phyloP scores from a whole-genome alignment of 2,797 vertebrate species.

The Syndactyla subalaris region DNA sequence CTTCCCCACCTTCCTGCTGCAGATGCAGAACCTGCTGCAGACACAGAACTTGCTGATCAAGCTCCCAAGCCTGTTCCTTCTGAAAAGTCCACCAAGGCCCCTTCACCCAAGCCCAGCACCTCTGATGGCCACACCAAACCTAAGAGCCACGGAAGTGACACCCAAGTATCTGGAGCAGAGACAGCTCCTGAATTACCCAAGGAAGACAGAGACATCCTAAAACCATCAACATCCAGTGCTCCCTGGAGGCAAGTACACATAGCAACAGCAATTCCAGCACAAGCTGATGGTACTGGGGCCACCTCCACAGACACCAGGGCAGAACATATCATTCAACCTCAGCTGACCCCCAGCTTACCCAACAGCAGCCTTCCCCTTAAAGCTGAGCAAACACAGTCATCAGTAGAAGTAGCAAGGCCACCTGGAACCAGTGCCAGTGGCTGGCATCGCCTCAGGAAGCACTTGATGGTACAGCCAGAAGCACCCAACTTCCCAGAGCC shows the following conservation, averaged over 20 bases:
- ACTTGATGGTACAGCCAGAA: conserved; percentile 85
- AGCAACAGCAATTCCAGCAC: not conserved
- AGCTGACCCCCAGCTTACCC: not conserved
- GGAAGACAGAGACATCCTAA: not conserved
- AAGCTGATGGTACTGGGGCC: not conserved
- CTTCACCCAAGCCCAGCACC: not conserved
- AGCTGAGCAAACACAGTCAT: not conserved
- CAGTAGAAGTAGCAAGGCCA: not conserved
- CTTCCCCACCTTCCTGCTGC: not conserved
- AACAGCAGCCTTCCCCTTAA: not conserved
- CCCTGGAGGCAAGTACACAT: not conserved
- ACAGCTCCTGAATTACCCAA: not conserved
- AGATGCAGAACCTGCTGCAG: not conserved
- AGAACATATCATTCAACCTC: not conserved
- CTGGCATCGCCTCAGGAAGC: conserved; percentile 90
- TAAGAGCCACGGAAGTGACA: not conserved
- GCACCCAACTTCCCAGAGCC: conserved; percentile 66
- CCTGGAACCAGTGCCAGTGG: conserved; percentile 79
- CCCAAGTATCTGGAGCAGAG: not conserved
- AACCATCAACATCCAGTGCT: not conserved
- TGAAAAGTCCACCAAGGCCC: not conserved
- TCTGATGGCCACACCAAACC: not conserved
- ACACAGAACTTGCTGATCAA: not conserved
- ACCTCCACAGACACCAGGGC: not conserved
- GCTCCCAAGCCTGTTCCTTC: not conserved